Evolutionary conservation across 2,797 vertebrate genomes (phyloP).

Genomic region (Decapterus maruadsi): DNA sequence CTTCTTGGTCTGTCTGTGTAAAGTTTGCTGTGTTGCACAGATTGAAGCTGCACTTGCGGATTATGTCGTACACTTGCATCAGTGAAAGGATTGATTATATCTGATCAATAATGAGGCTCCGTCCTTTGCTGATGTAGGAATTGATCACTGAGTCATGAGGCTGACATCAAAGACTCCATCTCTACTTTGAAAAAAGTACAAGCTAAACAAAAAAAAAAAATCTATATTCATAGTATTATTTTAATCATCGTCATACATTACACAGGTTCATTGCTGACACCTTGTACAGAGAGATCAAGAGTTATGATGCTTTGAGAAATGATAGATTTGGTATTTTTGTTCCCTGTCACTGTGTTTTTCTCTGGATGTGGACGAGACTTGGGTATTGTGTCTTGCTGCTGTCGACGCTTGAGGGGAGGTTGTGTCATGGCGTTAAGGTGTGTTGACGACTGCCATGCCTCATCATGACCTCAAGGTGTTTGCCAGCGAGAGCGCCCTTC

Average conservation of each 20-base stretch:
- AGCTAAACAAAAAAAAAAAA: constrained; percentile 8
- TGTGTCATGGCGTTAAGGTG: constrained; percentile 3
- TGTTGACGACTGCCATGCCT: background rate
- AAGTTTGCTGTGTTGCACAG: constrained; percentile 18
- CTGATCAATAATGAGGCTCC: constrained; percentile 6
- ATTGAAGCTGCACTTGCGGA: constrained; percentile 10
- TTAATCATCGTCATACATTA: constrained; percentile 12
- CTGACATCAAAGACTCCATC: background rate
- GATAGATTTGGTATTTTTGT: constrained; percentile 39
- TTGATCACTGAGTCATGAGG: constrained; percentile 11
- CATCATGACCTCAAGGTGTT: constrained; percentile 40
- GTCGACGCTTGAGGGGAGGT: background rate
- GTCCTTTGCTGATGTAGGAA: background rate
- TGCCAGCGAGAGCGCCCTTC: constrained; percentile 12
- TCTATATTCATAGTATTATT: constrained; percentile 33
- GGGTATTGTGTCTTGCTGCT: constrained; percentile 25
- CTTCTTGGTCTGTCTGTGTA: constrained; percentile 20
- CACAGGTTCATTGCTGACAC: background rate
- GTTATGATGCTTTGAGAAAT: constrained; percentile 43
- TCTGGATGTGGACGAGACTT: constrained; percentile 8
- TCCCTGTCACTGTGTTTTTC: constrained; percentile 16
- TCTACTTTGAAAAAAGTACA: constrained; percentile 1
- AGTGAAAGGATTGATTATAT: background rate
- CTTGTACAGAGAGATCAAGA: constrained; percentile 58
- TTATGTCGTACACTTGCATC: background rate